Percentiles rank a stretch among this genome's conserved stretches.
These are phyloP conservation scores for Ochropleura plecta DNA, from an alignment of 2,888 invertebrate species.

Conservation along the genomic window DNA sequence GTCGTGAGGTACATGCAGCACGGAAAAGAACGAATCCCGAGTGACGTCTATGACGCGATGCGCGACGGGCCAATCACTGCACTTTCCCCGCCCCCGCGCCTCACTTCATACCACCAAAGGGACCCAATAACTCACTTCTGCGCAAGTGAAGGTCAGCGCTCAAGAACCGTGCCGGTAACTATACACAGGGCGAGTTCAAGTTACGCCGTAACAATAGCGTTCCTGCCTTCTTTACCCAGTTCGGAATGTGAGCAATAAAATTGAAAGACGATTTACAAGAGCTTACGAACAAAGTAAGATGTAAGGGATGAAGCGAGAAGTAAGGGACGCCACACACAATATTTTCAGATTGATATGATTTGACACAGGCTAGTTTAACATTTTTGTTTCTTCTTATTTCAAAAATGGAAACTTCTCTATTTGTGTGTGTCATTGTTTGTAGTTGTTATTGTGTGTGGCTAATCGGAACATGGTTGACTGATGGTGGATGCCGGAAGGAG, in stretches of 20 bases:
- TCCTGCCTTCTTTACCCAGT: not conserved
- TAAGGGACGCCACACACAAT: not conserved
- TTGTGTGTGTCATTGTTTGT: no score
- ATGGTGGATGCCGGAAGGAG: not conserved
- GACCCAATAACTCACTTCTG: no score
- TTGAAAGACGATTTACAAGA: conserved; percentile 30
- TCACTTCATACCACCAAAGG: no score
- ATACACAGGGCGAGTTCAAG: not conserved
- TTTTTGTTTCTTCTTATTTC: no score
- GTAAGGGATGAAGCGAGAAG: conserved; percentile 9
- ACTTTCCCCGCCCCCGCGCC: no score
- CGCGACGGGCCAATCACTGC: no score
- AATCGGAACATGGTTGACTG: not conserved
- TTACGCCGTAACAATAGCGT: not conserved
- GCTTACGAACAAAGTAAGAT: conserved; percentile 15
- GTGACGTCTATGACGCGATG: no score
- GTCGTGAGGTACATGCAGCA: no score
- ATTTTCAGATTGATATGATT: not conserved
- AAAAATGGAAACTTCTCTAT: no score
- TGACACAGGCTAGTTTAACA: not conserved
- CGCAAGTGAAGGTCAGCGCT: no score
- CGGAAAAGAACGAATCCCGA: no score
- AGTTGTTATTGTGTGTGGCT: not conserved
- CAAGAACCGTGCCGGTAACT: no score
- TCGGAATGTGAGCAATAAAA: conserved; percentile 30